Percentiles rank a stretch among this genome's conserved stretches.
These are phyloP conservation scores for Panagrolaimus sp. DNA, from an alignment of 1,140 invertebrate species.

Conservation along the genomic window DNA sequence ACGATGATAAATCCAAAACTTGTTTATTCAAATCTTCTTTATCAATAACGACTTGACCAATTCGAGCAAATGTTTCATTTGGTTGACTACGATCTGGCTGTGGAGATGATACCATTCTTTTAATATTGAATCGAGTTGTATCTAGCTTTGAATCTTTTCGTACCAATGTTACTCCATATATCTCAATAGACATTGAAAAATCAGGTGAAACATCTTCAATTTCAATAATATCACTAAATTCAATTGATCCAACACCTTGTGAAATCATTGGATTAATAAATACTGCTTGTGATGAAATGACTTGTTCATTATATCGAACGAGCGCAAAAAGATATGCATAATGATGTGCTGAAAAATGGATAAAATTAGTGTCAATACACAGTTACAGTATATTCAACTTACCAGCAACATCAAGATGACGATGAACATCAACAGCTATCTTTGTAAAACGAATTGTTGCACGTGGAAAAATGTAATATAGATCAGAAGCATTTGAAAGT, in stretches of 20 bases:
- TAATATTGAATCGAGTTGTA: background rate
- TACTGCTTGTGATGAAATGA: background rate
- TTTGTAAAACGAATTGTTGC: background rate
- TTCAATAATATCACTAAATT: background rate
- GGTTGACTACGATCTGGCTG: background rate
- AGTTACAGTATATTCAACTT: background rate
- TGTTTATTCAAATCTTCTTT: background rate
- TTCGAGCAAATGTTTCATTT: background rate
- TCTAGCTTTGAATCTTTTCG: background rate
- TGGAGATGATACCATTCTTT: background rate
- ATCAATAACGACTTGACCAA: background rate
- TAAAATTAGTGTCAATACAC: background rate
- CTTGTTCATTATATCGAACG: background rate
- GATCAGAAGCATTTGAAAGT: background rate
- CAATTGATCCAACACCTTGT: background rate
- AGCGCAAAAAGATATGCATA: background rate
- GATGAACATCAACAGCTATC: background rate
- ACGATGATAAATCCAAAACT: background rate
- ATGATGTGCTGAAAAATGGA: background rate
- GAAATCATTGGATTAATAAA: background rate
- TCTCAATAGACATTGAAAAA: background rate
- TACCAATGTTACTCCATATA: background rate
- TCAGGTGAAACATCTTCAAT: conserved; percentile 3
- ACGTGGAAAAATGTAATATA: background rate
- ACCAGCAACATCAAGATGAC: background rate